Percentiles rank a stretch among this genome's conserved stretches.
phyloP scores from a whole-genome alignment of 2,113 vertebrate species.

The Cisticola juncidis region DNA sequence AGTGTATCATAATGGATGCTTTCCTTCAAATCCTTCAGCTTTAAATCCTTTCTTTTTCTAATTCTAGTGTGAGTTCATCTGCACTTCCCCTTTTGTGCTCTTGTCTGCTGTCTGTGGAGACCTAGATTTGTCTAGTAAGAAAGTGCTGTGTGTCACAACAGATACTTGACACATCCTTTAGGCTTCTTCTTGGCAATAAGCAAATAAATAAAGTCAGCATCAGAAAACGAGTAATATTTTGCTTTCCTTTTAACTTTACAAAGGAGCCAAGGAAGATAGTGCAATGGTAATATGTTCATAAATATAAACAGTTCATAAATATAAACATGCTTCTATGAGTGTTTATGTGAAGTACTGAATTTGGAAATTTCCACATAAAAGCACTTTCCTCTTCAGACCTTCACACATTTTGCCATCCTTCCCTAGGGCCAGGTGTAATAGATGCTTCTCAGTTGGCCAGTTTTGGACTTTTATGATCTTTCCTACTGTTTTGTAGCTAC shows the following conservation, averaged over 20 bases:
- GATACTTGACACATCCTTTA: conserved; percentile 43
- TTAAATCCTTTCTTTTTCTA: conserved; percentile 48
- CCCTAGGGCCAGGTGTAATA: not conserved
- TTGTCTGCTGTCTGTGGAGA: conserved; percentile 12
- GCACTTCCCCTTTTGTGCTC: not conserved
- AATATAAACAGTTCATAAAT: not conserved
- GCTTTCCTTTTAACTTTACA: conserved; percentile 20
- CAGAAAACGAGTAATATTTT: conserved; percentile 20
- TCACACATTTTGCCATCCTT: conserved; percentile 4
- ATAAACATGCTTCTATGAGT: not conserved
- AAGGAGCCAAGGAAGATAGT: conserved; percentile 49
- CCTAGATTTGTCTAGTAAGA: conserved; percentile 21
- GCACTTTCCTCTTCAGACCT: not conserved
- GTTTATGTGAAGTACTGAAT: not conserved
- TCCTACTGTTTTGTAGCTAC: conserved; percentile 11
- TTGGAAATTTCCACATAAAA: conserved; percentile 31
- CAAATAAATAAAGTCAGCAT: conserved; percentile 47
- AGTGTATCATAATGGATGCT: not conserved
- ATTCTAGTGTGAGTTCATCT: conserved; percentile 22
- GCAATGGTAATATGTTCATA: not conserved
- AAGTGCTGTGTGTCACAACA: not conserved
- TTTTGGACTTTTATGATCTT: conserved; percentile 22
- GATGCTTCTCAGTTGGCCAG: not conserved
- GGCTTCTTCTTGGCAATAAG: conserved; percentile 31
- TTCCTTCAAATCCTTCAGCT: conserved; percentile 26